Base-by-base conservation (phyloP, 2,797 vertebrate species). In the Gypaetus barbatus region DNA sequence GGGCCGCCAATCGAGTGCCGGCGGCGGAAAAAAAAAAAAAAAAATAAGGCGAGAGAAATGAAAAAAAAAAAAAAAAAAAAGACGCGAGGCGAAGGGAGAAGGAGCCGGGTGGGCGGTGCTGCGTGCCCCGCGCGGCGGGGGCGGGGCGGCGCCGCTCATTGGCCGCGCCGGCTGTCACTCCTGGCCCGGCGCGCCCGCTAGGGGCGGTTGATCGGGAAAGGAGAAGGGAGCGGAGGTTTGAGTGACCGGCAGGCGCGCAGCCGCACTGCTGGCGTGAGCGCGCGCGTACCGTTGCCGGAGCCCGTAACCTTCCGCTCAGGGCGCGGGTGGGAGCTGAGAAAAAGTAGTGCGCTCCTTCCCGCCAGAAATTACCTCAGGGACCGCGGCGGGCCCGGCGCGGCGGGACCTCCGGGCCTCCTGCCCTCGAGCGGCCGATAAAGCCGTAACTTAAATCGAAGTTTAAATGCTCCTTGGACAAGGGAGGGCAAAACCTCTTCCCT, bases 1-100 rank as follows among this genome's bases (percentile, higher is more conserved):
- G 4, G 0, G 0, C 0, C 1, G 0, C 93, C 86, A 95, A 90
- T 95, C 5, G 27, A 10, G 0, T 6, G 3, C 7, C 17, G 0
- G 22, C 3, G 3, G 11, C 2, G 3, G 18, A 16, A 71, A 73
- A 44, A 76, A 69, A 66, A 66, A 39, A 39, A 39, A 41, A 46
- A 15, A 33, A 18, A 57, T 23, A 61, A 69, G 76, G 48, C 37
- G 57, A 68, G n/a, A 48, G 46, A 64, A 5, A 21, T n/a, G 8
- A 2, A 46, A 46, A 46, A 44, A 44, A 44, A 41, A 43, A 71
- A 43, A n/a, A 49, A 64, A 28, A 76, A 64, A 57, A 30, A 63
- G 31, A 64, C 19, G 46, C 27, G 43, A 52, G 48, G 48, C 5
- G 58, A 25, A 23, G 35, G 48, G 71, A 44, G 76, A 14, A 4